Base-by-base conservation (phyloP, 2,113 vertebrate genomes). In the Anhinga anhinga region DNA sequence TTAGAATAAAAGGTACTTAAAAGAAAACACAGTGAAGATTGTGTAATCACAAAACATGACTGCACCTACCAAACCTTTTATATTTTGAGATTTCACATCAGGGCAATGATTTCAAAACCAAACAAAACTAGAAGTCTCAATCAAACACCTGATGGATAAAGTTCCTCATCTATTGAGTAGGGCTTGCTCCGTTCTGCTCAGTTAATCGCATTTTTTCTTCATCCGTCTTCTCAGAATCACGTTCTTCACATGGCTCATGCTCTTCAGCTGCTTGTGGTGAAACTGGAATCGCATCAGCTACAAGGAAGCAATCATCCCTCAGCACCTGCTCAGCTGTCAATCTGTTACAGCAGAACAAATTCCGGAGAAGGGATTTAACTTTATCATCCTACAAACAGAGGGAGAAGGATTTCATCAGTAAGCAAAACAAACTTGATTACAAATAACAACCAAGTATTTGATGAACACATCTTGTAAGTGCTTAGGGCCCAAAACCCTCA, bases 321-420 rank as follows among this genome's bases (percentile, higher is more conserved):
- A 97, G 80, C 90, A 98, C 97, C 83, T 98, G 96, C 42, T 98
- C 98, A 69, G 98, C 93, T 34, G 96, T 97, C 94, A 98, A 40
- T 76, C 97, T 97, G 87, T 94, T 89, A 81, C 47, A 95, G 94
- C 59, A 97, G 56, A 98, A 96, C 88, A 98, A 97, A 81, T 93
- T 96, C 66, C 63, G 91, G 11, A 98, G 96, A 44, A 98, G 97
- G 86, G 96, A 90, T 96, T 96, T 98, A 89, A 98, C 82, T 95
- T 98, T 98, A 95, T 96, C 85, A 86, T 97, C 97, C 98, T 98
- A 82, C 13, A 96, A 97, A 96, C 49, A 96, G 63, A 95, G 32
- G 40, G 86, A 97, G 79, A 58, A 89, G 27, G 38, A 72, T 82
- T 86, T 78, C 15, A 53, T 77, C 78, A 62, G 49, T 27, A 87